These are phyloP conservation scores for Leucosticte australis DNA, from an alignment of 2,113 vertebrate genomes.

Conservation along the genomic window DNA sequence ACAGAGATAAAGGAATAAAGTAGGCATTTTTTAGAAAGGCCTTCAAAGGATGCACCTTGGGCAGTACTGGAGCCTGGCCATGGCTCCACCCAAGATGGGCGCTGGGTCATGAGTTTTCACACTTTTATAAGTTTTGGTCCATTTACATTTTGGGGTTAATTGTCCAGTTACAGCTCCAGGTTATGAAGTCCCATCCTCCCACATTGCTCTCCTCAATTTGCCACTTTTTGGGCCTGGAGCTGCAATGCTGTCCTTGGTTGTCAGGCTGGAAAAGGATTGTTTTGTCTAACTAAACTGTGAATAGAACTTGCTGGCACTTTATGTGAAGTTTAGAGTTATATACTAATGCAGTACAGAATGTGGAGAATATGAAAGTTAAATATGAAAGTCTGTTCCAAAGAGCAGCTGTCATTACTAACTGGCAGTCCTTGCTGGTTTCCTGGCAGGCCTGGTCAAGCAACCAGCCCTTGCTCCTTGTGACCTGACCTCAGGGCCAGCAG, in stretches of 20 bases:
- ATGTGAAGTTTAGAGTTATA: neutral
- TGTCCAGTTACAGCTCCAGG: neutral
- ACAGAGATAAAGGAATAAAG: neutral
- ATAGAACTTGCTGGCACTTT: neutral
- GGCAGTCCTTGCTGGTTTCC: neutral
- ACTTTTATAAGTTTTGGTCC: neutral
- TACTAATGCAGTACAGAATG: neutral
- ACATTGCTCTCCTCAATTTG: neutral
- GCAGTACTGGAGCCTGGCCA: neutral
- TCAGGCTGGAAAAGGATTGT: neutral
- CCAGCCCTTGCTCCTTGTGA: neutral
- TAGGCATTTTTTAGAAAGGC: neutral
- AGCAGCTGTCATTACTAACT: neutral
- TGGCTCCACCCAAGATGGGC: neutral
- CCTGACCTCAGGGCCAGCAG: neutral
- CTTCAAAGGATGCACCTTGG: neutral
- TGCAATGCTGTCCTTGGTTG: neutral
- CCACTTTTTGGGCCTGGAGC: neutral
- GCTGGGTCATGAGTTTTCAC: neutral
- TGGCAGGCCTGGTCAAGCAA: rapidly evolving
- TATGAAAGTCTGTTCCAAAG: neutral
- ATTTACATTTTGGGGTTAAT: neutral
- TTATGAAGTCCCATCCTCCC: neutral
- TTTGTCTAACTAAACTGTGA: neutral
- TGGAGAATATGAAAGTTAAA: neutral